Evolutionary conservation across 2,888 invertebrate species (phyloP).

Genomic region (Amiota minor): DNA sequence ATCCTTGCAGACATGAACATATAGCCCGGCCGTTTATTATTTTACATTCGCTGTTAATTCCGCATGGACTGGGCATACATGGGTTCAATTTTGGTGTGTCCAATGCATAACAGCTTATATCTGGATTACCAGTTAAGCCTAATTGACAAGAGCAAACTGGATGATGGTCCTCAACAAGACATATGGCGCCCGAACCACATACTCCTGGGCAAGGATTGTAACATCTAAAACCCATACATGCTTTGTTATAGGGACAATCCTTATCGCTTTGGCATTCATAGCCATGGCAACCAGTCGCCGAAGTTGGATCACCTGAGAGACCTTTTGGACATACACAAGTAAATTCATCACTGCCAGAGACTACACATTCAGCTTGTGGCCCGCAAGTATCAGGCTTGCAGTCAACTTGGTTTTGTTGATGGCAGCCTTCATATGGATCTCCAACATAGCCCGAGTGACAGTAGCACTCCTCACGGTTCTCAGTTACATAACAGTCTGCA

Average conservation of each 20-base stretch:
- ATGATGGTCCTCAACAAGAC: conserved; percentile 84
- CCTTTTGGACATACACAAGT: conserved; percentile 84
- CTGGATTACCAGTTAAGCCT: conserved; percentile 85
- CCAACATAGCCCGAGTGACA: conserved; percentile 84
- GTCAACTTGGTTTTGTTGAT: conserved; percentile 79
- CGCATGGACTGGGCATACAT: conserved; percentile 84
- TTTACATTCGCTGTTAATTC: conserved; percentile 85
- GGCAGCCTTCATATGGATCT: conserved; percentile 86
- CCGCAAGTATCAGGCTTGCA: conserved; percentile 89
- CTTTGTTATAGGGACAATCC: conserved; percentile 82
- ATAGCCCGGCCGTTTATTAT: conserved; percentile 81
- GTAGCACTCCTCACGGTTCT: conserved; percentile 88
- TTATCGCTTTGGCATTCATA: conserved; percentile 87
- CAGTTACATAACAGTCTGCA: conserved; percentile 87
- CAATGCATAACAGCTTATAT: conserved; percentile 80
- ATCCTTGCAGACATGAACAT: conserved; percentile 85
- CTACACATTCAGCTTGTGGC: conserved; percentile 82
- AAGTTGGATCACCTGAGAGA: conserved; percentile 84
- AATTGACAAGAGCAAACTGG: conserved; percentile 85
- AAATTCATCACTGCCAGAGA: conserved; percentile 80
- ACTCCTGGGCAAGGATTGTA: conserved; percentile 87
- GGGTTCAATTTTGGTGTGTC: conserved; percentile 77
- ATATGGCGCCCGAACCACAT: conserved; percentile 84
- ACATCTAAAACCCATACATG: conserved; percentile 87
- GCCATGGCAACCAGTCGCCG: conserved; percentile 82